A percentile compares a stretch with the other conserved stretches of the same genome.
These are phyloP conservation scores for Stichodactyla mertensii DNA, from an alignment of 64 coral and sea anemone genomes.

Conservation along the genomic window DNA sequence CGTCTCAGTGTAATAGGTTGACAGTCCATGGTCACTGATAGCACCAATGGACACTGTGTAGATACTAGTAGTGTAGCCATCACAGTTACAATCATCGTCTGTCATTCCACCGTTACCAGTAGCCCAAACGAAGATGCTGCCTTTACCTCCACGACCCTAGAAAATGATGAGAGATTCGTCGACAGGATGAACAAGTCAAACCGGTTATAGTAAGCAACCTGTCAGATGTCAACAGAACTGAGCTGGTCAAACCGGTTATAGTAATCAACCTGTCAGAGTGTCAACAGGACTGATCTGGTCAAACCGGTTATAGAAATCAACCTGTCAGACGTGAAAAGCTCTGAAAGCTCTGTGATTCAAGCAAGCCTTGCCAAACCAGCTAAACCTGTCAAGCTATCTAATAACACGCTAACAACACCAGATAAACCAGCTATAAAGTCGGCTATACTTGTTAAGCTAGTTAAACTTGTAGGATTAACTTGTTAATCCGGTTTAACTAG, in stretches of 20 bases:
- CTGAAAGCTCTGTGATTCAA: not conserved
- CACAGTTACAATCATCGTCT: slow-evolving; percentile 62
- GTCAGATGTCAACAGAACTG: not conserved
- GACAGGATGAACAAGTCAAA: not conserved
- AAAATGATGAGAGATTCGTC: not conserved
- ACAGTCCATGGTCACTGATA: slow-evolving; percentile 71
- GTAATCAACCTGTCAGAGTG: no score
- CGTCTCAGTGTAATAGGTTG: slow-evolving; percentile 72
- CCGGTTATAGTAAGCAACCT: not conserved
- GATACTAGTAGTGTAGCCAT: slow-evolving; percentile 81
- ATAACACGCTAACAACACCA: no score
- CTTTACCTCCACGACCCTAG: slow-evolving; percentile 64
- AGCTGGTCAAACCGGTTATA: no score
- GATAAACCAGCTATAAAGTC: no score
- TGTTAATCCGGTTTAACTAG: no score
- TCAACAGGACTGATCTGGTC: no score
- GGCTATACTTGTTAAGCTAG: not conserved
- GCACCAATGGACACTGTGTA: slow-evolving; percentile 74
- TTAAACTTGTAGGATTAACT: no score
- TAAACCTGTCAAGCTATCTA: not conserved
- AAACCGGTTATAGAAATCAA: no score
- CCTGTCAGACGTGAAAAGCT: no score
- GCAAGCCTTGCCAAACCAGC: not conserved
- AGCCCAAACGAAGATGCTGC: slow-evolving; percentile 65
- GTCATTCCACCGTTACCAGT: slow-evolving; percentile 77